These are phyloP conservation scores for Mesochorus sp. DNA, from an alignment of 2,888 invertebrate genomes.

Conservation along the genomic window DNA sequence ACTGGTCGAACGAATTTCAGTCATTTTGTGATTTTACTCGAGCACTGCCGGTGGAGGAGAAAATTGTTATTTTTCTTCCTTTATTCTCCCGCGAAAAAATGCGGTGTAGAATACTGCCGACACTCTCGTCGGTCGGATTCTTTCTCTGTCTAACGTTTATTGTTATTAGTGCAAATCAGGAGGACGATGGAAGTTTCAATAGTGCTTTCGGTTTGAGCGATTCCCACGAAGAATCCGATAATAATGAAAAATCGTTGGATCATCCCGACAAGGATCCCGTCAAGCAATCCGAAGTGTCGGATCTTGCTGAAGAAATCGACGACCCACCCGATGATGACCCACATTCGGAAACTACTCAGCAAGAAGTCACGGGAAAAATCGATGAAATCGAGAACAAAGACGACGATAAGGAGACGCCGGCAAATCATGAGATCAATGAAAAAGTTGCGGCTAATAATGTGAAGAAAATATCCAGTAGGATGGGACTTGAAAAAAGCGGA, in stretches of 20 bases:
- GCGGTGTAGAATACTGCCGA: slow-evolving; percentile 25
- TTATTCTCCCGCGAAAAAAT: slow-evolving; percentile 12
- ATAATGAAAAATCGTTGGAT: not conserved
- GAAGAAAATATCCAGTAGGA: slow-evolving; percentile 58
- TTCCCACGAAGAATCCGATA: slow-evolving; percentile 24
- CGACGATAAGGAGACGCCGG: not conserved
- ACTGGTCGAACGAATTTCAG: slow-evolving; percentile 41
- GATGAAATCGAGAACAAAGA: not conserved
- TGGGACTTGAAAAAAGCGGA: slow-evolving; percentile 65
- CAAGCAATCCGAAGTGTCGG: slow-evolving; percentile 64
- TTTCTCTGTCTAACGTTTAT: slow-evolving; percentile 15
- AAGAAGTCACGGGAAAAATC: not conserved
- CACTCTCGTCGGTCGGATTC: slow-evolving; percentile 23
- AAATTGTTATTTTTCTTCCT: not conserved
- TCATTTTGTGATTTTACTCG: slow-evolving; percentile 44
- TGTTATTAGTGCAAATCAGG: slow-evolving; percentile 37
- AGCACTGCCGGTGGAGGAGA: not conserved
- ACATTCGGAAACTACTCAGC: too few relatives aligned
- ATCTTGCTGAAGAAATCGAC: slow-evolving; percentile 59
- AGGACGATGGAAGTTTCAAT: slow-evolving; percentile 69
- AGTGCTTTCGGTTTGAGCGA: slow-evolving; percentile 69
- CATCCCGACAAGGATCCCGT: not conserved
- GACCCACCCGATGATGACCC: not conserved
- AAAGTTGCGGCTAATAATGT: slow-evolving; percentile 26
- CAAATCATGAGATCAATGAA: slow-evolving; percentile 18